These are phyloP conservation scores for Cheiracanthium punctorium DNA, from an alignment of 2,888 invertebrate genomes.

Conservation along the genomic window DNA sequence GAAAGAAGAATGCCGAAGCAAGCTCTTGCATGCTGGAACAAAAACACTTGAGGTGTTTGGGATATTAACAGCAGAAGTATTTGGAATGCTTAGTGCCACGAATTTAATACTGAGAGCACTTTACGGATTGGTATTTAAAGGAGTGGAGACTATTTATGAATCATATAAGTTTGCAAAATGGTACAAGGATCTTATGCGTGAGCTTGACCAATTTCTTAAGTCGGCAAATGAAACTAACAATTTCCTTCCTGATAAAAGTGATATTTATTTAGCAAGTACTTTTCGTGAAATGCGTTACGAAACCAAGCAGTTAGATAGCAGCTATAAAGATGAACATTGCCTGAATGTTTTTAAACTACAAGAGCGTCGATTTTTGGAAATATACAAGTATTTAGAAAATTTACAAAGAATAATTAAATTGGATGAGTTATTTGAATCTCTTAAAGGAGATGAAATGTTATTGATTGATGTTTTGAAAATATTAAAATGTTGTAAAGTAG, in stretches of 20 bases:
- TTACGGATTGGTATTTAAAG: too few species aligned
- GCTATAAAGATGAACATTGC: neutral
- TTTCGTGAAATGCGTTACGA: neutral
- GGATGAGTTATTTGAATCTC: neutral
- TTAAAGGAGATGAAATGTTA: neutral
- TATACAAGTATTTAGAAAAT: too few species aligned
- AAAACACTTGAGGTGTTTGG: too few species aligned
- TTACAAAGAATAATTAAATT: too few species aligned
- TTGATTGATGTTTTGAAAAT: neutral
- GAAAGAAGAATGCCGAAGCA: neutral
- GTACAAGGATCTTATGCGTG: neutral
- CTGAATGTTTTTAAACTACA: neutral
- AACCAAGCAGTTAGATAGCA: neutral
- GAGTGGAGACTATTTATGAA: too few species aligned
- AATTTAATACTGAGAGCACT: too few species aligned
- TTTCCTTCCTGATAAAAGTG: neutral
- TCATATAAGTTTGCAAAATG: too few species aligned
- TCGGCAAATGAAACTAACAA: neutral
- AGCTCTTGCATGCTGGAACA: neutral
- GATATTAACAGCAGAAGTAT: neutral
- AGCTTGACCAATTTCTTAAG: neutral
- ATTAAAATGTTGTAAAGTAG: neutral
- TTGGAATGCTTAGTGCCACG: neutral
- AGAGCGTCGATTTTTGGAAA: neutral
- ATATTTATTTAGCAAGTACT: neutral